Conservation (phyloP, 2,113 vertebrate genomes). For the Corythornis cristatus region DNA sequence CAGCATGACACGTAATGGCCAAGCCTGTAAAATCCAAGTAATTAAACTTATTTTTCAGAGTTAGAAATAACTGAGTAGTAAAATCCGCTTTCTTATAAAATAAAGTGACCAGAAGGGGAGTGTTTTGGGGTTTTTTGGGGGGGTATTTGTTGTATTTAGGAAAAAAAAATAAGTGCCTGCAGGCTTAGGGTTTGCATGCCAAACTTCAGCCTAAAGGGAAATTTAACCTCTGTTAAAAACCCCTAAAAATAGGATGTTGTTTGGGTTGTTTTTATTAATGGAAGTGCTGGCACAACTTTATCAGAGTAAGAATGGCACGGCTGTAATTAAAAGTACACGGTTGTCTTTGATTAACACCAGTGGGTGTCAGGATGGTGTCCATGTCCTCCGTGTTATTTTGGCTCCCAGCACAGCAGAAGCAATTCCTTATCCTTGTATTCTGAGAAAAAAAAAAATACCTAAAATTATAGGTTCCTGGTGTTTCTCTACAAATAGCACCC, state of each 20-base stretch:
- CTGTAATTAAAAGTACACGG: slow-evolving; percentile 44
- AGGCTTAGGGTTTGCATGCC: slow-evolving; percentile 43
- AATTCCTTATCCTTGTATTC: background rate
- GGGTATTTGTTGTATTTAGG: background rate
- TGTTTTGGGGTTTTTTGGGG: no score
- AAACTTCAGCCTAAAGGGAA: slow-evolving; percentile 64
- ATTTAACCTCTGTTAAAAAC: slow-evolving; percentile 50
- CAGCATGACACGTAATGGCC: slow-evolving; percentile 20
- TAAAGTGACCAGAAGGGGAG: background rate
- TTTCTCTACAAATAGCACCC: background rate
- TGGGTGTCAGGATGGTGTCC: background rate
- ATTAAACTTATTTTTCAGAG: slow-evolving; percentile 20
- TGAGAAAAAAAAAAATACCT: background rate
- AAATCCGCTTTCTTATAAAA: slow-evolving; percentile 23
- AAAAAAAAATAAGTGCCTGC: background rate
- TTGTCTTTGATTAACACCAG: slow-evolving; percentile 47
- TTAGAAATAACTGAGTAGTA: slow-evolving; percentile 28
- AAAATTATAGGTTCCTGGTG: background rate
- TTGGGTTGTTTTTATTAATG: background rate
- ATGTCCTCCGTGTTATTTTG: background rate
- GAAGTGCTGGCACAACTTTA: slow-evolving; percentile 58
- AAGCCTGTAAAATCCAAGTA: slow-evolving; percentile 34
- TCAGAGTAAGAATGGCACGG: background rate
- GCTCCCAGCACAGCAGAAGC: background rate
- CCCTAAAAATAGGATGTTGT: slow-evolving; percentile 68